These are phyloP conservation scores for Trachelipus rathkii DNA, from an alignment of 1,140 invertebrate species.

Conservation along the genomic window DNA sequence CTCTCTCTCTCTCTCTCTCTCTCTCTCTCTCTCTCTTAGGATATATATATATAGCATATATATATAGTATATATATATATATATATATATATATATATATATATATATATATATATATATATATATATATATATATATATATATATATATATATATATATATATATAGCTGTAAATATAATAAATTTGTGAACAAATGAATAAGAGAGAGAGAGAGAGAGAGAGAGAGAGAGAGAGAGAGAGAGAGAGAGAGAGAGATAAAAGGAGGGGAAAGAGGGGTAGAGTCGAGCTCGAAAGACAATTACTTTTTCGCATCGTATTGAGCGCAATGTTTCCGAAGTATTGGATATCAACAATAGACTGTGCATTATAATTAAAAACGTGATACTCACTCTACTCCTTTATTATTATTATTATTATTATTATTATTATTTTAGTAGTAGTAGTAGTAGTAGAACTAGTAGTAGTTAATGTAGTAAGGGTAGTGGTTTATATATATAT, in stretches of 20 bases:
- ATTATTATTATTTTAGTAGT: too few species aligned
- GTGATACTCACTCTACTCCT: too few species aligned
- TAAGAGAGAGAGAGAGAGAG: too few species aligned
- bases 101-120: slow-evolving; percentile 11
- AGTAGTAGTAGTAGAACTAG: too few species aligned
- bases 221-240: background rate
- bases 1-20: background rate
- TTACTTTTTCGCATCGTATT: too few species aligned
- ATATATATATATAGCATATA: slow-evolving; percentile 5
- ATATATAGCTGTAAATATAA: slow-evolving; percentile 12
- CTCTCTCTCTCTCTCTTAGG: slow-evolving; percentile 5
- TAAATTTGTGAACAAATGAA: background rate
- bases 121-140: slow-evolving; percentile 22
- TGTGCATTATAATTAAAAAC: too few species aligned
- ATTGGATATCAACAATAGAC: too few species aligned
- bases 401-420: too few species aligned
- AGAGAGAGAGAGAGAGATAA: background rate
- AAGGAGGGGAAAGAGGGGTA: background rate
- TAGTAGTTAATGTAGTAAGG: too few species aligned
- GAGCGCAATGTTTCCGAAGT: too few species aligned
- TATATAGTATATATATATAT: slow-evolving; percentile 3
- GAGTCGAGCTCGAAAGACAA: too few species aligned
- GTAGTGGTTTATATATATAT: too few species aligned
- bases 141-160: slow-evolving; percentile 21
- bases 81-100: background rate